Conservation (phyloP, 1,140 invertebrate genomes). For the Halyomorpha halys region DNA sequence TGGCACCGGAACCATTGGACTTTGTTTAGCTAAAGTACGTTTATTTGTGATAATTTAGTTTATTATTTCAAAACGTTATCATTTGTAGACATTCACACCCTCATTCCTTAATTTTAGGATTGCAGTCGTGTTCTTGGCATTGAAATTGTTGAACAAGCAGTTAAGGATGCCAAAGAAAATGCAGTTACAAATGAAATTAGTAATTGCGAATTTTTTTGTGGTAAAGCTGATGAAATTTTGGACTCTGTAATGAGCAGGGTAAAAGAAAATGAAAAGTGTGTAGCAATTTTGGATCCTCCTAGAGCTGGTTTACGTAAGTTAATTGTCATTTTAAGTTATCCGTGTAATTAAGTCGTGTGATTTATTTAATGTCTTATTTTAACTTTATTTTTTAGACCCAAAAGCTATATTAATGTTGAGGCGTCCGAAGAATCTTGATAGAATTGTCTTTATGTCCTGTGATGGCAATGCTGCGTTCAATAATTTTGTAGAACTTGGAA, state of each 20-base stretch:
- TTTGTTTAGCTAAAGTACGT: conserved; percentile 69
- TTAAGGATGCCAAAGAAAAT: conserved; percentile 84
- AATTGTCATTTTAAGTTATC: neutral
- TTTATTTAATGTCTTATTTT: conserved; percentile 7
- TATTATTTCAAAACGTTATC: neutral
- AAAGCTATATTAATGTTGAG: conserved; percentile 68
- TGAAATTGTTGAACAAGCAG: conserved; percentile 76
- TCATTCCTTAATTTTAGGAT: conserved; percentile 40
- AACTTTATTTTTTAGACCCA: conserved; percentile 50
- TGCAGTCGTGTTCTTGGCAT: conserved; percentile 81
- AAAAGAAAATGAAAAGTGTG: conserved; percentile 42
- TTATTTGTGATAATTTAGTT: neutral
- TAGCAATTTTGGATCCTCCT: conserved; percentile 95
- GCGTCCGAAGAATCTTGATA: conserved; percentile 59
- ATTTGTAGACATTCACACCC: neutral
- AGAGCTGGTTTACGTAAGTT: conserved; percentile 77
- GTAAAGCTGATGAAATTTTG: conserved; percentile 84
- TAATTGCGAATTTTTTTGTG: conserved; percentile 83
- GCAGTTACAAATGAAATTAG: conserved; percentile 63
- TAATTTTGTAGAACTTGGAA: conserved; percentile 82
- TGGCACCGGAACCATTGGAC: conserved; percentile 92
- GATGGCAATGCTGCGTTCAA: conserved; percentile 71
- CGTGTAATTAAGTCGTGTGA: neutral
- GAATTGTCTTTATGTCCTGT: conserved; percentile 84
- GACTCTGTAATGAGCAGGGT: conserved; percentile 53